phyloP scores from a whole-genome alignment of 2,888 invertebrate genomes.

The Eugnorisma glareosa region DNA sequence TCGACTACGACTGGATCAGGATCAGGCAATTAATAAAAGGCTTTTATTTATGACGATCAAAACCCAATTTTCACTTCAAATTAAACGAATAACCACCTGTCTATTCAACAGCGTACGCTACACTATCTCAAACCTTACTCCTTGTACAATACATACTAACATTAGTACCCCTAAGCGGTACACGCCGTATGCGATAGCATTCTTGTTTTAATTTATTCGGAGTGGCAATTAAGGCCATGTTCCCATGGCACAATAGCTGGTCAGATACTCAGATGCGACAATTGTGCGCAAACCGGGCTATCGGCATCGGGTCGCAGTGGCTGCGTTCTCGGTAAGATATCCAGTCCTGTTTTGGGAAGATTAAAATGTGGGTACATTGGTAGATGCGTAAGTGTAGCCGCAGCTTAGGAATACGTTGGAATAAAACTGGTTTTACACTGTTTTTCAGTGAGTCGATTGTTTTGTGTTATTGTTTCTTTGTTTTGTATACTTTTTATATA shows the following conservation, averaged over 20 bases:
- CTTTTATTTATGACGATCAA: no score
- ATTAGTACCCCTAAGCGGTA: slow-evolving; percentile 75
- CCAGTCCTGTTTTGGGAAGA: slow-evolving; percentile 71
- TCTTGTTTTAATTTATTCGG: slow-evolving; percentile 89
- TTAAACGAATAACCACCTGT: slow-evolving; percentile 9
- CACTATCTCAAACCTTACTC: slow-evolving; percentile 34
- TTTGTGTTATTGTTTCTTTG: slow-evolving; percentile 13
- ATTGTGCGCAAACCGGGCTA: slow-evolving; percentile 88
- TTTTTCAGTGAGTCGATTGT: slow-evolving; percentile 25
- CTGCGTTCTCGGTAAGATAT: slow-evolving; percentile 71
- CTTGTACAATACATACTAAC: slow-evolving; percentile 55
- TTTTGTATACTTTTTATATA: not conserved
- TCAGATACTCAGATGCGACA: slow-evolving; percentile 87
- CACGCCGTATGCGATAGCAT: slow-evolving; percentile 81
- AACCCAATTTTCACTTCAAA: not conserved
- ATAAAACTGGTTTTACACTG: slow-evolving; percentile 49
- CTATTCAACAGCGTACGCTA: slow-evolving; percentile 33
- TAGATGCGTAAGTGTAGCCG: slow-evolving; percentile 59
- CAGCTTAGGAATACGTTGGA: slow-evolving; percentile 29
- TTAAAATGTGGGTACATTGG: slow-evolving; percentile 72
- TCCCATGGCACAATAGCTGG: slow-evolving; percentile 84
- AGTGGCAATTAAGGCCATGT: slow-evolving; percentile 89
- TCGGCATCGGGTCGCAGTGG: slow-evolving; percentile 79
- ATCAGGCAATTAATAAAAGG: no score
- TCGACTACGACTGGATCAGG: no score